A percentile compares a stretch with the other conserved stretches of the same genome.
These are phyloP conservation scores for Calidris pygmaea DNA, from an alignment of 2,113 vertebrate genomes.

Conservation along the genomic window DNA sequence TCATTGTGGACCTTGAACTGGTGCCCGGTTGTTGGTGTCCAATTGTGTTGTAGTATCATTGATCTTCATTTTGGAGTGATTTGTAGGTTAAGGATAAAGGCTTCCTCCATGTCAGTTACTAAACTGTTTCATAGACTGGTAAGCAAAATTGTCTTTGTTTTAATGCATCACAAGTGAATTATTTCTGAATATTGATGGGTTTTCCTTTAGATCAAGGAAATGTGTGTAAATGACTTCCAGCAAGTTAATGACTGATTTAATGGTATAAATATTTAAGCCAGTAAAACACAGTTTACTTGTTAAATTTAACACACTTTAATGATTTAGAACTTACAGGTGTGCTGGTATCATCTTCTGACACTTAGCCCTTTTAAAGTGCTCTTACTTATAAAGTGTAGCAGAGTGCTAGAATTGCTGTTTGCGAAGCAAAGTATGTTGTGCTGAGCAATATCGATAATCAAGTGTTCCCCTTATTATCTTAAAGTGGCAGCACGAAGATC, in stretches of 20 bases:
- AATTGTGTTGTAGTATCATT: background rate
- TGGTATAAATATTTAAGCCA: background rate
- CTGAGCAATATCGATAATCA: background rate
- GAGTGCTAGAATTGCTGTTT: background rate
- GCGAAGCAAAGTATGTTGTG: background rate
- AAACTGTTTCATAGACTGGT: background rate
- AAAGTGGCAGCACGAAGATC: slow-evolving; percentile 98
- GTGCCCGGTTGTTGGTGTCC: background rate
- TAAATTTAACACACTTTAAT: background rate
- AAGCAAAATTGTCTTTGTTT: background rate
- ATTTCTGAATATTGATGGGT: background rate
- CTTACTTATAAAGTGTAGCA: background rate
- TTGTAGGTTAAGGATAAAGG: background rate
- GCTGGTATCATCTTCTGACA: background rate
- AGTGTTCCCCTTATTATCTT: background rate
- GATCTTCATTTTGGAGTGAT: background rate
- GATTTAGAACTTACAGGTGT: background rate
- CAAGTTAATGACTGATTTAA: background rate
- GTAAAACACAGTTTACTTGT: background rate
- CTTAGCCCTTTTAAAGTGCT: background rate
- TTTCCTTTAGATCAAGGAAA: background rate
- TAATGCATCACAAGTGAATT: background rate
- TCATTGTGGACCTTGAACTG: background rate
- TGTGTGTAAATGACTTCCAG: background rate
- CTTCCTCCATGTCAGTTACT: background rate